phyloP scores from a whole-genome alignment of 1,140 invertebrate species.

The Conus ventricosus region DNA sequence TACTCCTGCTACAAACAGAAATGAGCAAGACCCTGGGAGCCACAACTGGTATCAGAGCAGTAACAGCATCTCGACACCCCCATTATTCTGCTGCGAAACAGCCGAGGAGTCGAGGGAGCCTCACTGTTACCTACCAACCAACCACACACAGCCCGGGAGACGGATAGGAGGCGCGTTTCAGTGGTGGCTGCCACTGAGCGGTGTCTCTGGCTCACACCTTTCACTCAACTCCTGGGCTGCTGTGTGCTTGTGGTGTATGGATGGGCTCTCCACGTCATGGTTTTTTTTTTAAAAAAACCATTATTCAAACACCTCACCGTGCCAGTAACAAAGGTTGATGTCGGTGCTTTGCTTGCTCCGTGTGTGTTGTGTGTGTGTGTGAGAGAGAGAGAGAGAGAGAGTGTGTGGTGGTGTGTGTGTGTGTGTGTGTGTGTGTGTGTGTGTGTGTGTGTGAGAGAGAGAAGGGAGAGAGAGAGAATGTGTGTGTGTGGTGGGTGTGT shows the following conservation, averaged over 20 bases:
- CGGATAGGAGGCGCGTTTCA: slow-evolving; percentile 82
- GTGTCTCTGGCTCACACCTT: background rate
- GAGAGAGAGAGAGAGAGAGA: too few relatives aligned
- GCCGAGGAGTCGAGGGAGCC: slow-evolving; percentile 74
- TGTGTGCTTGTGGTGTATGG: too few relatives aligned
- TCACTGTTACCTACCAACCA: slow-evolving; percentile 97
- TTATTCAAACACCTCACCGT: too few relatives aligned
- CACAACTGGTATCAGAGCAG: too few relatives aligned
- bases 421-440: too few relatives aligned
- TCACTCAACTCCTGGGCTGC: too few relatives aligned
- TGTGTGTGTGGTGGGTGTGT: background rate
- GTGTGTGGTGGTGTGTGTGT: too few relatives aligned
- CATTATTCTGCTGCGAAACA: too few relatives aligned
- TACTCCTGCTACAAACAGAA: slow-evolving; percentile 20
- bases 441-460: background rate
- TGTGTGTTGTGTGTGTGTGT: too few relatives aligned
- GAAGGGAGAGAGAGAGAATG: background rate
- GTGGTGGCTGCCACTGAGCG: slow-evolving; percentile 63
- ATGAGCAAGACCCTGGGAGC: slow-evolving; percentile 60
- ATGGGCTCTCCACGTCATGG: too few relatives aligned
- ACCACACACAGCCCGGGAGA: slow-evolving; percentile 89
- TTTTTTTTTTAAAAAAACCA: too few relatives aligned
- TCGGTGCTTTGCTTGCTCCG: background rate
- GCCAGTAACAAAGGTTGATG: background rate
- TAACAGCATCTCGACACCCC: too few relatives aligned